Evolutionary conservation across 2,888 invertebrate genomes (phyloP).

Genomic region (Tachystola acroxantha): DNA sequence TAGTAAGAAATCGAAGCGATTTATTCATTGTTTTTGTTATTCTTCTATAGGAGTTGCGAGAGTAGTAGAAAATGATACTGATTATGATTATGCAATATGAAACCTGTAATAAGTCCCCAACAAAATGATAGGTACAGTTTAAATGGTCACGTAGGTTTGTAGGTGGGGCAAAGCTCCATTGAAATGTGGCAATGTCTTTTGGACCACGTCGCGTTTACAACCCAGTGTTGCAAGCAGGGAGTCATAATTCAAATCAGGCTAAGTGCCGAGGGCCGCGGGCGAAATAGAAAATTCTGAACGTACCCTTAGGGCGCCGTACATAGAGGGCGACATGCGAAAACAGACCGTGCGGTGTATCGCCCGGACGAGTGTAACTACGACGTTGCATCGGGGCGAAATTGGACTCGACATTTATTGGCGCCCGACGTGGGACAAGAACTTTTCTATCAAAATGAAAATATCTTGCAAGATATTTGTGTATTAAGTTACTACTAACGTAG

Average conservation of each 20-base stretch:
- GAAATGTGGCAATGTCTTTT: no score
- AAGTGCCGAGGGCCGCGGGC: constrained; percentile 25
- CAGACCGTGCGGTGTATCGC: neutral
- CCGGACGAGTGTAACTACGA: neutral
- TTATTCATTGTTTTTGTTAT: no score
- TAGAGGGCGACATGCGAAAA: neutral
- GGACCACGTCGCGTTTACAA: constrained; percentile 36
- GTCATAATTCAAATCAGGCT: constrained; percentile 43
- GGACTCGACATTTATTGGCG: constrained; percentile 1
- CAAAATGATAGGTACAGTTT: no score
- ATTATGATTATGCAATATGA: no score
- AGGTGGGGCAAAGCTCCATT: no score
- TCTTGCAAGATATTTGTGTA: neutral
- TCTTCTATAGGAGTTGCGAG: no score
- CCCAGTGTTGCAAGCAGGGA: constrained; percentile 27
- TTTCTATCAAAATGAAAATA: constrained; percentile 2
- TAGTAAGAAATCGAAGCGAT: no score
- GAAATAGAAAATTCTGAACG: constrained; percentile 25
- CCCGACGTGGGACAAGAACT: neutral
- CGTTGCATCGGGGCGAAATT: constrained; percentile 2
- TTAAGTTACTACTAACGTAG: no score
- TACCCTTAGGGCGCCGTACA: constrained; percentile 18
- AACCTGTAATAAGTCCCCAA: no score
- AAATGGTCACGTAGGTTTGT: no score
- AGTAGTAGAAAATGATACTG: no score